Percentiles rank a stretch among this genome's conserved stretches.
phyloP scores from a whole-genome alignment of 1,140 invertebrate species.

The Calliopsis andreniformis region DNA sequence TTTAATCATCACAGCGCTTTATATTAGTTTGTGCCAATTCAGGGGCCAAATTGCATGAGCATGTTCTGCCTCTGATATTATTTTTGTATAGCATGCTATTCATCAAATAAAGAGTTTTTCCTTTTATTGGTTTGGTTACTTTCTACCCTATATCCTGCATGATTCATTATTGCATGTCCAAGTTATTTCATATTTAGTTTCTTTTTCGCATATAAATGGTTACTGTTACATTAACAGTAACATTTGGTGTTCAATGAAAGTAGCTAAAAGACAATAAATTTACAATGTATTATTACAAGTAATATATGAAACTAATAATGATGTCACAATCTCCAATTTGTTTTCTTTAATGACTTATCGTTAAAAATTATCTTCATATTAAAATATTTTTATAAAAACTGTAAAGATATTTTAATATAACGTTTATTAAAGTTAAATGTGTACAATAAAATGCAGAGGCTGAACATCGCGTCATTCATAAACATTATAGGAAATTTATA shows the following conservation, averaged over 20 bases:
- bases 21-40: constrained; percentile 32
- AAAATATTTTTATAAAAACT: neutral
- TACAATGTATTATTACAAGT: neutral
- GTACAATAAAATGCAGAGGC: constrained; percentile 58
- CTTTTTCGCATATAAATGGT: constrained; percentile 16
- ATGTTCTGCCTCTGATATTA: constrained; percentile 68
- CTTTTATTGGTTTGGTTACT: constrained; percentile 78
- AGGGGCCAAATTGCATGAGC: constrained; percentile 66
- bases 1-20: constrained; percentile 26
- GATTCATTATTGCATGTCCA: constrained; percentile 58
- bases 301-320: constrained; percentile 7
- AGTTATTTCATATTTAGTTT: neutral
- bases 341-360: neutral
- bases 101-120: constrained; percentile 79
- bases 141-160: constrained; percentile 73
- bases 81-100: constrained; percentile 79
- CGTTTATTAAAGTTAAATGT: neutral
- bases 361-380: neutral
- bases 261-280: neutral
- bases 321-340: neutral
- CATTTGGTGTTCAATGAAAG: neutral
- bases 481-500: neutral
- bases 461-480: constrained; percentile 41
- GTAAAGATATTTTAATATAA: neutral
- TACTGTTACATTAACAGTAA: neutral